Conservation (phyloP, 2,888 invertebrate genomes). For the Epinotia bilunana region DNA sequence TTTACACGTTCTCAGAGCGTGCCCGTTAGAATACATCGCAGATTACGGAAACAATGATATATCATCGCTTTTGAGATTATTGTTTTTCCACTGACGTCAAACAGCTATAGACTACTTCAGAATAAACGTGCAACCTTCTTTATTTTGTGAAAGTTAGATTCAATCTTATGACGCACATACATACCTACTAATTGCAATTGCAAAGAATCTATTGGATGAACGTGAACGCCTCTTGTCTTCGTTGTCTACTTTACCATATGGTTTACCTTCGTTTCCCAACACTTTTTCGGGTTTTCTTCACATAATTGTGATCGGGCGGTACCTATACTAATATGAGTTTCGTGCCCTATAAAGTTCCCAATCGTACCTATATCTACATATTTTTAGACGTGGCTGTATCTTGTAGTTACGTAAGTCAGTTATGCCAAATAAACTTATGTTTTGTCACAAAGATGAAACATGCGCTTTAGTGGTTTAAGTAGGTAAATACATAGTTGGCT, state of each 20-base stretch:
- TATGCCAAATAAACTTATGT: too few relatives aligned
- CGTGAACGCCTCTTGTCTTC: not conserved
- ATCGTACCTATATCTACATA: too few relatives aligned
- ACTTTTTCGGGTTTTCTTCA: not conserved
- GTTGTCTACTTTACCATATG: too few relatives aligned
- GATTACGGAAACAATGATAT: conserved; percentile 12
- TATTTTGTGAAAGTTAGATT: conserved; percentile 11
- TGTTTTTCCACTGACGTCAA: not conserved
- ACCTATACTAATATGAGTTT: too few relatives aligned
- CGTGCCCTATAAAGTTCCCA: too few relatives aligned
- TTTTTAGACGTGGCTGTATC: too few relatives aligned
- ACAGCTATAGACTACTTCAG: not conserved
- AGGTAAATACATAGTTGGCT: too few relatives aligned
- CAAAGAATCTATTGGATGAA: not conserved
- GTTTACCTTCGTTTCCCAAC: not conserved
- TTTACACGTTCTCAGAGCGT: conserved; percentile 13
- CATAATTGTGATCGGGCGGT: too few relatives aligned
- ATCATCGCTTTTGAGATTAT: not conserved
- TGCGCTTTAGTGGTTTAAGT: not conserved
- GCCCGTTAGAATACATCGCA: conserved; percentile 1
- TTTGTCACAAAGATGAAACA: too few relatives aligned
- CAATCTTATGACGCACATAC: not conserved
- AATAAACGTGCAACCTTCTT: not conserved
- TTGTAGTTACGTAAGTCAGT: too few relatives aligned
- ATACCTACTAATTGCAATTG: not conserved